Base-by-base conservation (phyloP, 2,888 invertebrate species). In the Nephrocerus scutellatus region DNA sequence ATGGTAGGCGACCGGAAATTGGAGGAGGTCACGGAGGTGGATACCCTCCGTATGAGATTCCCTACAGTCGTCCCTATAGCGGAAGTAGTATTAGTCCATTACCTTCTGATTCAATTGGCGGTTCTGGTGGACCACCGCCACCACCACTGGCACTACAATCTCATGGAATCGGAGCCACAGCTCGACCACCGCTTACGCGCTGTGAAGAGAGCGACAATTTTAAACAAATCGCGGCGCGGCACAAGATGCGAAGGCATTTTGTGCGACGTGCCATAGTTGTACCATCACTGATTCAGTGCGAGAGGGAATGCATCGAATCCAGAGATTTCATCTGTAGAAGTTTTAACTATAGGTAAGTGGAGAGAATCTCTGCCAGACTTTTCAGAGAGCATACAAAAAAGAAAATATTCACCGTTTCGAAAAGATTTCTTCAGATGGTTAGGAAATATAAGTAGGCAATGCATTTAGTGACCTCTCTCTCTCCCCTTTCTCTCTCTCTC, bases 181-280 rank as follows among this genome's bases (percentile, higher is more conserved):
- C 71, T 3, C 65, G 71, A 5, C 69, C 72, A 6, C 68, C 70
- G 22, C 57, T 66, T 5, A 70, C 66, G 23, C 74, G 85, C 46
- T 89, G 89, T 58, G 88, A 88, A 52, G 87, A 87, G 39, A 75
- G 74, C 28, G 87, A 86, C 54, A 82, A 80, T 57, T 89, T 87
- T 61, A 82, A 84, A 62, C 87, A 88, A 72, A 79, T 85, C 18
- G 87, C 86, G 18, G 72, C 76, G 13, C 74, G 84, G 43, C 84
- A 85, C 52, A 75, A 88, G 41, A 82, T 88, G 69, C 76, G 87
- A 36, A 77, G 84, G 43, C 79, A 83, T 55, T 89, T 79, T 59
- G 79, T 90, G 4, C 72, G 85, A 23, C 74, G 84, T 37, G 79
- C 81, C 47, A 75, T 82, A 15, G 79, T 80, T 6, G 82, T 82